Evolutionary conservation across 2,113 vertebrate species (phyloP).

Genomic region (Paratilapia polleni): DNA sequence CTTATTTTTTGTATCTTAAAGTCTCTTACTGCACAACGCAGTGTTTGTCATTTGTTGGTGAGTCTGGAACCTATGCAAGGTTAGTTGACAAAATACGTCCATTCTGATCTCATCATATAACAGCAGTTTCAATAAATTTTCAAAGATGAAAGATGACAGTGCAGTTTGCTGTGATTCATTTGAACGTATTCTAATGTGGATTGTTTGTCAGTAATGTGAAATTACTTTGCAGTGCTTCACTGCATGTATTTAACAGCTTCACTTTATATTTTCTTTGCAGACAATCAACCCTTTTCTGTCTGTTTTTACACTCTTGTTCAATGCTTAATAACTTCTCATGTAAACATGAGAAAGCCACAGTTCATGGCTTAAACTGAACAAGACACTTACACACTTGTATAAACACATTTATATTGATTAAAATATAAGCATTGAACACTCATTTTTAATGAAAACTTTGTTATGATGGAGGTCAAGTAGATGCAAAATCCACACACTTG

Average conservation of each 20-base stretch:
- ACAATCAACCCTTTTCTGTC: not conserved
- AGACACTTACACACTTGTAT: not conserved
- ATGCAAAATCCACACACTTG: not conserved
- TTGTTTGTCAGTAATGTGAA: not conserved
- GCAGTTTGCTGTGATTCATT: conserved; percentile 3
- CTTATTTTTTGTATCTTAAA: too few relatives aligned
- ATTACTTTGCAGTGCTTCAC: too few relatives aligned
- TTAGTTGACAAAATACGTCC: conserved; percentile 79
- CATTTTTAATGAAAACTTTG: not conserved
- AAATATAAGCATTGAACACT: too few relatives aligned
- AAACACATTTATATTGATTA: not conserved
- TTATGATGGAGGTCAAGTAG: not conserved
- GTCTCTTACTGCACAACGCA: conserved; percentile 69
- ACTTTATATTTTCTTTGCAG: not conserved
- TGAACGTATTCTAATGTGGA: not conserved
- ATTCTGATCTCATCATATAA: conserved; percentile 86
- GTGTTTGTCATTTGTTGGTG: conserved; percentile 81
- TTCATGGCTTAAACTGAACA: not conserved
- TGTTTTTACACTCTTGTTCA: not conserved
- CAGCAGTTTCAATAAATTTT: conserved; percentile 93
- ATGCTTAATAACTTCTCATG: not conserved
- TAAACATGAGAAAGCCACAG: not conserved
- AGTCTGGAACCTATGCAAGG: conserved; percentile 91
- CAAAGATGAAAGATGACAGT: conserved; percentile 74
- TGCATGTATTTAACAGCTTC: too few relatives aligned